Conservation (phyloP, 2,888 invertebrate genomes). For the Ceratothoa steindachneri region DNA sequence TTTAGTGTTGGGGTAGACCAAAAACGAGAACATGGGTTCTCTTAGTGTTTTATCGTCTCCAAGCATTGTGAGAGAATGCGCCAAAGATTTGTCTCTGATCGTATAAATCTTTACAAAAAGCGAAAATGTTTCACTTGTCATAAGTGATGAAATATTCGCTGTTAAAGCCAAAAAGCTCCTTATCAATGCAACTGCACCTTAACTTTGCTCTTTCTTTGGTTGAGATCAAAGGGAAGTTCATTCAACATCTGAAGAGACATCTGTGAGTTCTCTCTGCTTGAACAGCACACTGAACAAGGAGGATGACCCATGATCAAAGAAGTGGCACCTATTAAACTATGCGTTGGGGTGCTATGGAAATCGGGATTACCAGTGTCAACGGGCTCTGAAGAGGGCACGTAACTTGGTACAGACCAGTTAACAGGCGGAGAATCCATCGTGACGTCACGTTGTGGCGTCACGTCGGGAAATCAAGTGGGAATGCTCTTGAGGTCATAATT, state of each 20-base stretch:
- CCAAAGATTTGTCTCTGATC: too few relatives aligned
- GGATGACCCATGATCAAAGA: constrained; percentile 5
- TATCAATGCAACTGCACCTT: neutral
- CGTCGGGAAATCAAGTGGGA: constrained; percentile 44
- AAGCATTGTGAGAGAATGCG: too few relatives aligned
- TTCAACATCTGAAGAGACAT: neutral
- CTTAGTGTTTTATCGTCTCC: too few relatives aligned
- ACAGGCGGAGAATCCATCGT: neutral
- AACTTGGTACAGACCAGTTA: constrained; percentile 26
- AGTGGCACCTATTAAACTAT: constrained; percentile 10
- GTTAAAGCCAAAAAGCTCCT: neutral
- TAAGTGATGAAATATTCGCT: neutral
- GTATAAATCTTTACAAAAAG: neutral
- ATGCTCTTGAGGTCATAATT: constrained; percentile 33
- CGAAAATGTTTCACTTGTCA: neutral
- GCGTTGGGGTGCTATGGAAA: neutral
- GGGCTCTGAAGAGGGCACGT: constrained; percentile 26
- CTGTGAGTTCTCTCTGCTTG: constrained; percentile 2
- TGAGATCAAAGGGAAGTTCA: neutral
- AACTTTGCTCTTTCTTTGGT: neutral
- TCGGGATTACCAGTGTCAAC: neutral
- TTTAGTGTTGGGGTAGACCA: too few relatives aligned
- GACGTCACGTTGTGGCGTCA: constrained; percentile 29
- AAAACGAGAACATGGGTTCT: too few relatives aligned
- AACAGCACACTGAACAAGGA: constrained; percentile 2